Conservation (phyloP, 2,113 vertebrate species). For the Chiloscyllium plagiosum region DNA sequence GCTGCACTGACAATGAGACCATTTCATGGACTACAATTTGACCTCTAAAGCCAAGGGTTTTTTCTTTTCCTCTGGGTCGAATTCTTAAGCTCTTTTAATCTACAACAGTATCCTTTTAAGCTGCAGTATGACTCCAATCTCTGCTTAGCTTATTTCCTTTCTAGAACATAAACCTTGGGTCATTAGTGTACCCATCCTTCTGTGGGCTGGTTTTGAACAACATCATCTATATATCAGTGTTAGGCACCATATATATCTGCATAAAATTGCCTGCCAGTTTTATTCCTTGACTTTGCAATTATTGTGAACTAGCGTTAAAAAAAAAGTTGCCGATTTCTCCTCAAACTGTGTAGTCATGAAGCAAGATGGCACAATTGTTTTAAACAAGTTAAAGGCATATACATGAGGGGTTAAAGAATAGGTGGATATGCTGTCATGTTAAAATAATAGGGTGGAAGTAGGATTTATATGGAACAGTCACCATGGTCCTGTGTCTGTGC, state of each 20-base stretch:
- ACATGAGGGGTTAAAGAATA: not conserved
- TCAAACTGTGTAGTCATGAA: not conserved
- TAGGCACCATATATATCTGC: not conserved
- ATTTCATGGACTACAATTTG: not conserved
- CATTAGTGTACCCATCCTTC: not conserved
- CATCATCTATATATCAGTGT: not conserved
- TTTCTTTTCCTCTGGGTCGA: not conserved
- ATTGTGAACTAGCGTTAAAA: not conserved
- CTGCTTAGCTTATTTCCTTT: not conserved
- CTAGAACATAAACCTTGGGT: not conserved
- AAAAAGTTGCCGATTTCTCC: not conserved
- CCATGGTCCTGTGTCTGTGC: not conserved
- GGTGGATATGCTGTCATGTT: not conserved
- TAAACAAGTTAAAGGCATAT: not conserved
- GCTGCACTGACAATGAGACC: not conserved
- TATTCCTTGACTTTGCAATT: not conserved
- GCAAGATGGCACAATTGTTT: not conserved
- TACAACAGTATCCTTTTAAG: not conserved
- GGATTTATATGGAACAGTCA: not conserved
- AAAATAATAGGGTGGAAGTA: not conserved
- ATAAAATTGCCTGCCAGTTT: not conserved
- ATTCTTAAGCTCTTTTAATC: not conserved
- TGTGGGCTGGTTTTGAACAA: not conserved
- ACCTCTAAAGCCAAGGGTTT: not conserved
- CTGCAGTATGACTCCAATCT: not conserved